Evolutionary conservation across 2,797 vertebrate species (phyloP).

Genomic region (Sarcoramphus papa): DNA sequence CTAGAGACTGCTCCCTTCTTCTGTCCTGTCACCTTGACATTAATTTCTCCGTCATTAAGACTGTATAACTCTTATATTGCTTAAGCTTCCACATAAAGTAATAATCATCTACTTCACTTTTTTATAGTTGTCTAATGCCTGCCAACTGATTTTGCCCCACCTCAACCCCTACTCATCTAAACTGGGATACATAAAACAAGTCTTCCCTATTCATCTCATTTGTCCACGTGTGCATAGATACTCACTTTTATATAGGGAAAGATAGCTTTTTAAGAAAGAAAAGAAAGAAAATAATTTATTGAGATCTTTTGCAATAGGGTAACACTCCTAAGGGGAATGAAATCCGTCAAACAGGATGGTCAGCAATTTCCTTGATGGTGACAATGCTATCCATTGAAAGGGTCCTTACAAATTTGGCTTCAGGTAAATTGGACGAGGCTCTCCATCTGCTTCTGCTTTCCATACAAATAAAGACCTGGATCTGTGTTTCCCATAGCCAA

Average conservation of each 20-base stretch:
- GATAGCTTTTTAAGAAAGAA: too few species aligned
- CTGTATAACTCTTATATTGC: background rate
- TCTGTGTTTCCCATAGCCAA: background rate
- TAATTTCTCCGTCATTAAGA: background rate
- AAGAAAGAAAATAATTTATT: background rate
- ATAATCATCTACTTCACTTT: background rate
- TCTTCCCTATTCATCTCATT: background rate
- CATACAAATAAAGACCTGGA: background rate
- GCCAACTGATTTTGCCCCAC: background rate
- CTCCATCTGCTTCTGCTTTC: background rate
- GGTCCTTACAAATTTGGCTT: background rate
- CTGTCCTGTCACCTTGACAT: background rate
- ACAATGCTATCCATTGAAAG: background rate
- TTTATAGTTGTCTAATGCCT: background rate
- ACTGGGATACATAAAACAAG: background rate
- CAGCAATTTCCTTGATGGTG: background rate
- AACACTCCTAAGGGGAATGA: fast-evolving
- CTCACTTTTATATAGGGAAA: background rate
- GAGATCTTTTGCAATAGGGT: background rate
- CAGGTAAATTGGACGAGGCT: background rate
- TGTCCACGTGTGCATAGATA: background rate
- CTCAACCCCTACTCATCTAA: background rate
- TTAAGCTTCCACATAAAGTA: background rate
- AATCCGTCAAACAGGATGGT: background rate
- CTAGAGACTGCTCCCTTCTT: background rate